phyloP scores from a whole-genome alignment of 1,140 invertebrate species.

The Archegozetes longisetosus region DNA sequence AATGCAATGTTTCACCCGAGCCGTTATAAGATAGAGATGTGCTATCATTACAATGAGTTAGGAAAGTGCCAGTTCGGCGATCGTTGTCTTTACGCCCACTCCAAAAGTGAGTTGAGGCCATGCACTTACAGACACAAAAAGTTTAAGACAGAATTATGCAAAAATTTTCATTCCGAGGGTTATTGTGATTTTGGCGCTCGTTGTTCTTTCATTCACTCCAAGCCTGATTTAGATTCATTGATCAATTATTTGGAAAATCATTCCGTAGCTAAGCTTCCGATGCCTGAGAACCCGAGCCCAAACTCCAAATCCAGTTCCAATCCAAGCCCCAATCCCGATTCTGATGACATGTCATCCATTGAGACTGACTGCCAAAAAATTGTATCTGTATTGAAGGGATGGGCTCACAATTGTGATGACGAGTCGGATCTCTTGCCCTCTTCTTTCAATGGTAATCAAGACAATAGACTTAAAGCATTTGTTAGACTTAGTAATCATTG shows the following conservation, averaged over 20 bases:
- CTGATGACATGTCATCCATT: too few relatives aligned
- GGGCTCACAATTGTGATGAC: too few relatives aligned
- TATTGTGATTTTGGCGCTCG: conserved; percentile 23
- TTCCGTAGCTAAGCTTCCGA: not conserved
- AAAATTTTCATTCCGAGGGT: conserved; percentile 21
- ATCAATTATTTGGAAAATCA: conserved; percentile 1
- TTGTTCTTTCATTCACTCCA: conserved; percentile 22
- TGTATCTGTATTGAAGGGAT: too few relatives aligned
- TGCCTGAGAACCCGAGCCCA: too few relatives aligned
- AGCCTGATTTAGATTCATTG: conserved; percentile 11
- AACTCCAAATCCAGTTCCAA: too few relatives aligned
- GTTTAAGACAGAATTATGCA: conserved; percentile 23
- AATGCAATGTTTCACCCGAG: not conserved
- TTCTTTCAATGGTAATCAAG: too few relatives aligned
- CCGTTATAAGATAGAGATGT: conserved; percentile 25
- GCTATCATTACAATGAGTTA: conserved; percentile 19
- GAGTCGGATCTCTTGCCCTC: too few relatives aligned
- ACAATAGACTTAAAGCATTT: too few relatives aligned
- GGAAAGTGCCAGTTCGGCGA: conserved; percentile 23
- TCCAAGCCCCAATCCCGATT: too few relatives aligned
- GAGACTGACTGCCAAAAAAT: too few relatives aligned
- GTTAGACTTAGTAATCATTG: too few relatives aligned
- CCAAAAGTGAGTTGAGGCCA: conserved; percentile 19
- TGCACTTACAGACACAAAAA: conserved; percentile 22
- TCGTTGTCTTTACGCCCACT: conserved; percentile 24